Evolutionary conservation across 2,797 vertebrate species (phyloP).

Genomic region (Menidia menidia): DNA sequence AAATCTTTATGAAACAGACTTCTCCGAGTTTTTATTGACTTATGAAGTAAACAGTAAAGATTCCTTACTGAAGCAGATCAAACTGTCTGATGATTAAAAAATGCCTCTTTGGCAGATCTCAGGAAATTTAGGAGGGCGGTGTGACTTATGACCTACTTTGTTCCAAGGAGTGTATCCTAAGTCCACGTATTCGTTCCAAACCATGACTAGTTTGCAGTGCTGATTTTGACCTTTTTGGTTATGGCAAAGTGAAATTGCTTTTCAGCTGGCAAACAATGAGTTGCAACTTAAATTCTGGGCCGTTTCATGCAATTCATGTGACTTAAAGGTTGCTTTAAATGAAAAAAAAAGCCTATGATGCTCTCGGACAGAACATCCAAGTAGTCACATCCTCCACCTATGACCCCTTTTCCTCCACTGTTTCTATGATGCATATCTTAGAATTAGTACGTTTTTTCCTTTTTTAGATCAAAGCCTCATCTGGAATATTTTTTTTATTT

Average conservation of each 20-base stretch:
- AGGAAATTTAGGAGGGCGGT: neutral
- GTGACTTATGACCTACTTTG: neutral
- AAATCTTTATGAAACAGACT: too few relatives aligned
- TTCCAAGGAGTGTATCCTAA: neutral
- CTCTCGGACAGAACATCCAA: neutral
- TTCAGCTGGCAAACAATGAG: neutral
- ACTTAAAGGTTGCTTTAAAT: neutral
- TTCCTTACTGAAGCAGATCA: neutral
- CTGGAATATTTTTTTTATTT: too few relatives aligned
- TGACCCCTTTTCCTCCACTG: neutral
- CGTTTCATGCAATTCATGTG: neutral
- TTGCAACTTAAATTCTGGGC: neutral
- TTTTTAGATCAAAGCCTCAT: too few relatives aligned
- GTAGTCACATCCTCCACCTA: neutral
- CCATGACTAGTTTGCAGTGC: neutral
- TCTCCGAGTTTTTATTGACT: too few relatives aligned
- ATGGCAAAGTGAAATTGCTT: neutral
- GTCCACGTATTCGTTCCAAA: neutral
- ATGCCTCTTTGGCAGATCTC: neutral
- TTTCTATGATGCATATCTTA: too few relatives aligned
- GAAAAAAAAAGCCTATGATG: neutral
- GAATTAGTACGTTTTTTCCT: too few relatives aligned
- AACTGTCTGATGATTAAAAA: neutral
- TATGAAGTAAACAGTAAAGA: too few relatives aligned
- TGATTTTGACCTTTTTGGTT: neutral